These are phyloP conservation scores for Poeciliopsis gracilis DNA, from an alignment of 2,797 vertebrate genomes.

Conservation along the genomic window DNA sequence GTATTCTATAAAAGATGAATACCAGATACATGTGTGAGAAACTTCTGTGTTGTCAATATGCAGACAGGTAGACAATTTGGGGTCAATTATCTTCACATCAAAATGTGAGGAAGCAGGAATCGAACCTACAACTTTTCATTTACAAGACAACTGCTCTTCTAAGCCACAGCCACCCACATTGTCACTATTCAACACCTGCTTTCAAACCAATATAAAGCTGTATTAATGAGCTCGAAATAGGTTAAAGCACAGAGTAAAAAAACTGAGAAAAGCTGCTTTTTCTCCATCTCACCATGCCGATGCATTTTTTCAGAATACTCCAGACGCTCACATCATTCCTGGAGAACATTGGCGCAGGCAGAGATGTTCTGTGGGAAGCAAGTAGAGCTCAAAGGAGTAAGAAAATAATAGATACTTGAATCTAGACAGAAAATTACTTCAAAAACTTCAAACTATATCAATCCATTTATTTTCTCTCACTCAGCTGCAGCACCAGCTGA, in stretches of 20 bases:
- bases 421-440: neutral
- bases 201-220: neutral
- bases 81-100: no score
- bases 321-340: constrained; percentile 98
- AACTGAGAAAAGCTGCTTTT: neutral
- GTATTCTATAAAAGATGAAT: neutral
- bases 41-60: neutral
- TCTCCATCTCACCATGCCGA: constrained; percentile 92
- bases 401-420: neutral
- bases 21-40: neutral
- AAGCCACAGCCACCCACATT: no score
- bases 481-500: neutral
- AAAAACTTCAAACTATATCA: neutral
- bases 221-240: neutral
- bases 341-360: constrained; percentile 96
- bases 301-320: constrained; percentile 98
- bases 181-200: neutral
- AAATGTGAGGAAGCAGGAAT: no score
- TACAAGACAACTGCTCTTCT: no score
- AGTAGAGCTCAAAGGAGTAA: neutral
- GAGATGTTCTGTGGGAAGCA: constrained; percentile 82
- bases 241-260: neutral
- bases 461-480: neutral
- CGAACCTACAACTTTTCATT: no score
- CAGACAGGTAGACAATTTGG: no score